phyloP scores from a whole-genome alignment of 2,888 invertebrate species.

The Leptinotarsa juncta region DNA sequence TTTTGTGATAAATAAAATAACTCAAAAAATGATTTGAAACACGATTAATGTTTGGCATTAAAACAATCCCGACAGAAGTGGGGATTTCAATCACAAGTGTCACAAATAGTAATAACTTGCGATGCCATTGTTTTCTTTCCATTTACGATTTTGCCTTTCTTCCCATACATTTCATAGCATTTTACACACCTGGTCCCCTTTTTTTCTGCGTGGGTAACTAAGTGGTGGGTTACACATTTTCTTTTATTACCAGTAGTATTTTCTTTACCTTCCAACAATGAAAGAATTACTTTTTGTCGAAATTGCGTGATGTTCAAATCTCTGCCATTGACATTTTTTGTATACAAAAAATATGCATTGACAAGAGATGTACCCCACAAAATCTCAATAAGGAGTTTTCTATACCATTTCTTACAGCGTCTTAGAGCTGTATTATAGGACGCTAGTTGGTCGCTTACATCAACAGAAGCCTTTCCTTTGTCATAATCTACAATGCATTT shows the following conservation, averaged over 20 bases:
- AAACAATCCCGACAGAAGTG: no score
- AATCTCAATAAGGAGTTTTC: conserved; percentile 24
- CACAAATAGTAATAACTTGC: conserved; percentile 3
- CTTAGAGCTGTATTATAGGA: conserved; percentile 23
- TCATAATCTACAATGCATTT: conserved; percentile 17
- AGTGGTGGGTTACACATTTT: not conserved
- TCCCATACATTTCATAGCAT: not conserved
- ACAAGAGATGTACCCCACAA: conserved; percentile 28
- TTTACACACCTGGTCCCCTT: no score
- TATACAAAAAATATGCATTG: conserved; percentile 28
- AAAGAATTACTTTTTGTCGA: conserved; percentile 17
- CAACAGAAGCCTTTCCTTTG: no score
- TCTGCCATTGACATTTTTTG: conserved; percentile 11
- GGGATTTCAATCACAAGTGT: no score
- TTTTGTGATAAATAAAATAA: no score
- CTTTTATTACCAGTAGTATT: not conserved
- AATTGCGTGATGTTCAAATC: conserved; percentile 20
- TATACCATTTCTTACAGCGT: conserved; percentile 27
- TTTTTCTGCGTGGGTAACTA: not conserved
- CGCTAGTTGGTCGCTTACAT: conserved; percentile 17
- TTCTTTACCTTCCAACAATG: conserved; percentile 2
- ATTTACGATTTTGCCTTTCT: not conserved
- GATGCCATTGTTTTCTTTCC: not conserved
- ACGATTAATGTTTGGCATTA: no score
- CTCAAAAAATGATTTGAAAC: no score